Percentiles rank a stretch among this genome's conserved stretches.
Conservation (phyloP, 1,140 invertebrate species). For the Camponotus vicinus region DNA sequence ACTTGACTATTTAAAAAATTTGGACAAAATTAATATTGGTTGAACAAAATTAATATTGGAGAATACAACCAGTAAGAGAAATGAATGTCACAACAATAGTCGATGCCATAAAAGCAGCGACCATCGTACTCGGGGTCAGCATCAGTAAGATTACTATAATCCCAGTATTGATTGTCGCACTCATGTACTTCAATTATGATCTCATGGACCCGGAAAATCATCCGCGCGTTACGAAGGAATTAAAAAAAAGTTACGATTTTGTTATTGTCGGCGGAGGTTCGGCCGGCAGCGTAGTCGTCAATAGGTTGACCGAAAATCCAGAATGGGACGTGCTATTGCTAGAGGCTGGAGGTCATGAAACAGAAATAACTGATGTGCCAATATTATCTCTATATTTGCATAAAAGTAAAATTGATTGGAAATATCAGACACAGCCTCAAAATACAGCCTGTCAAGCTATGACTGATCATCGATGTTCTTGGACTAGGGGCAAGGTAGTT, state of each 20-base stretch:
- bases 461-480: constrained; percentile 92
- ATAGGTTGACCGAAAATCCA: constrained; percentile 92
- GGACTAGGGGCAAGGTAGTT: constrained; percentile 92
- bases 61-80: neutral
- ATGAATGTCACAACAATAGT: constrained; percentile 42
- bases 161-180: constrained; percentile 91
- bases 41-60: neutral
- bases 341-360: constrained; percentile 95
- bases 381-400: constrained; percentile 94
- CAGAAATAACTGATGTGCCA: constrained; percentile 93
- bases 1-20: neutral
- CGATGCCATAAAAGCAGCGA: constrained; percentile 88
- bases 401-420: constrained; percentile 97
- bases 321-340: constrained; percentile 93
- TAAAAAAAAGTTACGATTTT: constrained; percentile 92
- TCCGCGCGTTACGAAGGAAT: constrained; percentile 89
- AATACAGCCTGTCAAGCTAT: constrained; percentile 94
- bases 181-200: constrained; percentile 95
- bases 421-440: constrained; percentile 95
- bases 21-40: neutral
- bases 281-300: constrained; percentile 95
- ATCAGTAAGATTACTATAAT: constrained; percentile 91
- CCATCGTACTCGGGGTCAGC: constrained; percentile 88
- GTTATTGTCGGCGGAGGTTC: constrained; percentile 94
- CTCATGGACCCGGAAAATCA: constrained; percentile 94